Percentiles rank a stretch among this genome's conserved stretches.
These are phyloP conservation scores for Hyaena hyaena DNA, from an alignment of 2,113 vertebrate species.

Conservation along the genomic window DNA sequence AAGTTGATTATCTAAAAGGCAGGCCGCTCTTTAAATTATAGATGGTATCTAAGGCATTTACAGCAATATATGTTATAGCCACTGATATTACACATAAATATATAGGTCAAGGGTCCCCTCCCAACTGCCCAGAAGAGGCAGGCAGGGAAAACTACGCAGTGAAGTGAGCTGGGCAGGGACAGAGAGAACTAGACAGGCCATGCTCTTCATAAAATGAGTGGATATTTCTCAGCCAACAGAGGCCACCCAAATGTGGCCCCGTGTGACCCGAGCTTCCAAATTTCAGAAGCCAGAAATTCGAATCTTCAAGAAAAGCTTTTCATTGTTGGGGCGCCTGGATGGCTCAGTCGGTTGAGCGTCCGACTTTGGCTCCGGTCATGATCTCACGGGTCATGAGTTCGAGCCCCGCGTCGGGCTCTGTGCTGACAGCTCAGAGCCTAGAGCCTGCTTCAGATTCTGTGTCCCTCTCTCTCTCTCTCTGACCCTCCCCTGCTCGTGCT, in stretches of 20 bases:
- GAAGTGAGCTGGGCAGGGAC: fast-evolving
- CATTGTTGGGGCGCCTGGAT: too few relatives aligned
- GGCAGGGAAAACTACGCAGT: neutral
- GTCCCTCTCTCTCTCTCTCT: too few relatives aligned
- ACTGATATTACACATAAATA: neutral
- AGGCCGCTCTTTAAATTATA: slow-evolving; percentile 74
- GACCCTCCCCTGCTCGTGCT: too few relatives aligned
- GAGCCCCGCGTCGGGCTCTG: too few relatives aligned
- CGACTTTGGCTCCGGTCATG: too few relatives aligned
- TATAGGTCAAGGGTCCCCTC: neutral
- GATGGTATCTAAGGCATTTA: slow-evolving; percentile 65
- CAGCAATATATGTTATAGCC: neutral
- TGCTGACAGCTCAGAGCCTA: too few relatives aligned
- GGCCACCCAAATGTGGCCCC: neutral
- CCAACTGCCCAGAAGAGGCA: neutral
- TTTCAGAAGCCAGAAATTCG: neutral
- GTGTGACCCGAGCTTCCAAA: neutral
- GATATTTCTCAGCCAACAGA: neutral
- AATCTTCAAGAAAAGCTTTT: neutral
- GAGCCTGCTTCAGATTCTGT: too few relatives aligned
- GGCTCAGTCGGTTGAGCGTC: too few relatives aligned
- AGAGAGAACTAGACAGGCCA: fast-evolving
- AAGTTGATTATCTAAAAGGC: slow-evolving; percentile 75
- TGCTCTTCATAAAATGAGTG: fast-evolving
- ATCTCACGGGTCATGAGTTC: too few relatives aligned